Base-by-base conservation (phyloP, 2,113 vertebrate species). In the Pseudopipra pipra region DNA sequence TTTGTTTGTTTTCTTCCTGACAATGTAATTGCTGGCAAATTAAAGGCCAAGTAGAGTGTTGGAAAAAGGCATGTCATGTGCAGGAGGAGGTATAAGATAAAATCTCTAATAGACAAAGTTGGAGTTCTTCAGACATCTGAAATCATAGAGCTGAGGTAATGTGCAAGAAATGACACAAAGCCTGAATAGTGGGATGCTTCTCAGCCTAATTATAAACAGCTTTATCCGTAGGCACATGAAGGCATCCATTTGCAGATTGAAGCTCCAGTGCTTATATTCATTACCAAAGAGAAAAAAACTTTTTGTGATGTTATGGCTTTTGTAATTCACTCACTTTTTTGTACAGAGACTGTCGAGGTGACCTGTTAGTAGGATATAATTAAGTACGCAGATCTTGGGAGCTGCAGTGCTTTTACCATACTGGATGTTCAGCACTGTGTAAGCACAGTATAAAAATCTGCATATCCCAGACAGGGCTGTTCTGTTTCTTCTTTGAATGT, bases 401-500 rank as follows among this genome's bases (percentile, higher is more conserved):
- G 14, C 44, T 85, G 11, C 21, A 39, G 30, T 85, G 23, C 46
- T 83, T 89, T 76, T 76, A 52, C 44, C 31, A 12, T 66, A 43
- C 18, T 70, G 46, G 41, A 27, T 73, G 6, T 71, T 81, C 73
- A 92, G 24, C 22, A 5, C 33, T 37, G 28, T 71, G 41, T 82
- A 72, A 94, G 15, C 52, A 74, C 1, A 8, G 35, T 56, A 33
- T 41, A 67, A 87, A 95, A 92, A 89, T 84, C 31, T 87, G 12
- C 44, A 27, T 87, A 37, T 63, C 6, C 9, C 39, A 78, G 86
- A 90, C 66, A 84, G 39, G 59, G 13, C 62, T 78, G 13, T 47
- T 95, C 72, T 87, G 35, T 89, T 85, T 87, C 70, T 94, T 71
- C 76, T 80, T 65, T 87, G 70, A 85, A 24, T 56, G 25, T 87